A percentile compares a stretch with the other conserved stretches of the same genome.
Evolutionary conservation across 2,797 vertebrate species (phyloP).

Genomic region (Salmo trutta): DNA sequence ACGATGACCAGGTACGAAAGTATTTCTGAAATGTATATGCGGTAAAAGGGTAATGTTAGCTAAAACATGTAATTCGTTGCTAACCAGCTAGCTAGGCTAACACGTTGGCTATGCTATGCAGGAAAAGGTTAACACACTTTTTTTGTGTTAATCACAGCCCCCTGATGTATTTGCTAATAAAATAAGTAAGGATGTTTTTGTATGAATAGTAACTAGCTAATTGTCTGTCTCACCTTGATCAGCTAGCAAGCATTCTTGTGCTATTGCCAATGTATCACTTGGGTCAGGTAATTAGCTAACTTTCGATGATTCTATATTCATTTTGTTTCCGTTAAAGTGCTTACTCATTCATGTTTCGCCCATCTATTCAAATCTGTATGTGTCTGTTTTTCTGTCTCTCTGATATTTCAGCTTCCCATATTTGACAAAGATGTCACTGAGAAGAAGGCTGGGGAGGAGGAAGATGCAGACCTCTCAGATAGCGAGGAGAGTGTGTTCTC

Average conservation of each 20-base stretch:
- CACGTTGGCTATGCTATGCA: not conserved
- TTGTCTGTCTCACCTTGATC: too few species aligned
- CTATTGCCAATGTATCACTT: not conserved
- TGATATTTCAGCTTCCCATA: constrained; percentile 57
- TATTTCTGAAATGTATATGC: not conserved
- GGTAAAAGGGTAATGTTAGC: not conserved
- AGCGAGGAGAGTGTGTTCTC: constrained; percentile 89
- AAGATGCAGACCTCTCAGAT: constrained; percentile 71
- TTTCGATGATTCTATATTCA: not conserved
- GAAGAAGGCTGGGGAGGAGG: constrained; percentile 45
- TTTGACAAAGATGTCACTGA: constrained; percentile 33
- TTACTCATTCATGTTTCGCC: not conserved
- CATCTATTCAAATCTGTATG: not conserved
- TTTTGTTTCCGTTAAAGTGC: not conserved
- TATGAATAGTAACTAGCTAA: too few species aligned
- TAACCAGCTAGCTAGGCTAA: not conserved
- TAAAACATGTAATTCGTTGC: not conserved
- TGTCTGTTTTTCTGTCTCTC: constrained; percentile 8
- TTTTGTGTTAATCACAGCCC: too few species aligned
- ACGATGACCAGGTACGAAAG: constrained; percentile 41
- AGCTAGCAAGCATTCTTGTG: too few species aligned
- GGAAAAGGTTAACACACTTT: not conserved
- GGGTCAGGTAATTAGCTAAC: not conserved
- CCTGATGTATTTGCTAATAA: too few species aligned
- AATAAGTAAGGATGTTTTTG: too few species aligned